Evolutionary conservation across 2,113 vertebrate species (phyloP).

Genomic region (Willisornis vidua): DNA sequence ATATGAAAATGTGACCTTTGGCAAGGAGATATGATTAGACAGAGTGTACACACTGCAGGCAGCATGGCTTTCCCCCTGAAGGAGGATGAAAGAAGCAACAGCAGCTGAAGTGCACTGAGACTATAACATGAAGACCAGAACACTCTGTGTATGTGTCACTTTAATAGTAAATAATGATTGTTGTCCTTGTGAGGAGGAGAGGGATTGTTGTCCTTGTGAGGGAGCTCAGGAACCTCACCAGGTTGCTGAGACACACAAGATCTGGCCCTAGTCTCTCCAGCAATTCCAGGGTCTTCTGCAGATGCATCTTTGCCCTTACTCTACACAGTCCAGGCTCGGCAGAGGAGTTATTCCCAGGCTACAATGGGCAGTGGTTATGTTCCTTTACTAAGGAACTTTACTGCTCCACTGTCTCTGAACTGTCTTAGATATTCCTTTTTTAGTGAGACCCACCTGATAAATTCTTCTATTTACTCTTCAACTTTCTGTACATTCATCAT

Average conservation of each 20-base stretch:
- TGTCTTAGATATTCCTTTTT: background rate
- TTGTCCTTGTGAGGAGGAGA: background rate
- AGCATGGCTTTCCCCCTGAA: rapidly evolving
- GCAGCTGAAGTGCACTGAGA: background rate
- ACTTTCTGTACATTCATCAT: background rate
- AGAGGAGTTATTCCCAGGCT: background rate
- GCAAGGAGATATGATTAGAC: background rate
- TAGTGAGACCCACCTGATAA: background rate
- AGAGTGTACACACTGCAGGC: background rate
- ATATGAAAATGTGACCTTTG: background rate
- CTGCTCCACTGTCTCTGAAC: background rate
- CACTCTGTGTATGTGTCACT: background rate
- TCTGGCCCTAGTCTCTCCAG: background rate
- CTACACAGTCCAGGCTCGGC: background rate
- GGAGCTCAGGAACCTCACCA: background rate
- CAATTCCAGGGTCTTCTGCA: background rate
- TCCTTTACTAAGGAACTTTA: background rate
- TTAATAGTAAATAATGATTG: rapidly evolving
- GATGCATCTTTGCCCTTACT: background rate
- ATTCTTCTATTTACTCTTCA: background rate
- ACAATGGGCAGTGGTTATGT: rapidly evolving
- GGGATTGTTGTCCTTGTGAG: rapidly evolving
- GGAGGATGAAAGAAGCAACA: rapidly evolving
- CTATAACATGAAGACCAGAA: background rate
- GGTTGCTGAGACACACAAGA: rapidly evolving